These are phyloP conservation scores for Orientallactaga bullata DNA, from an alignment of 2,113 vertebrate species.

Conservation along the genomic window DNA sequence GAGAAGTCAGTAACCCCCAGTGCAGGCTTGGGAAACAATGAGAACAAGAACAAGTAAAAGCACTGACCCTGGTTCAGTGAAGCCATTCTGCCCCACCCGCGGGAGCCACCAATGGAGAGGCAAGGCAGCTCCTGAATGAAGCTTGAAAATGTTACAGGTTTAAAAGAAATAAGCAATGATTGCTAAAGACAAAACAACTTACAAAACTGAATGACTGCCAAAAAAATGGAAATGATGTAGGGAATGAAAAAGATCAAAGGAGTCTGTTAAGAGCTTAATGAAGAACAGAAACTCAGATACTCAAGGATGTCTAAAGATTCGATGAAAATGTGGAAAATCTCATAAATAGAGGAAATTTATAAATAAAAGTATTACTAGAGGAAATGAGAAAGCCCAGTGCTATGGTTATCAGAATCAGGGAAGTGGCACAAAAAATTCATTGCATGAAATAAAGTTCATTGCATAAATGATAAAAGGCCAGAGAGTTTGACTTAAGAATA, in stretches of 20 bases:
- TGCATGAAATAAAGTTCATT: constrained; percentile 27
- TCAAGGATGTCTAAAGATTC: constrained; percentile 21
- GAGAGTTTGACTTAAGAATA: constrained; percentile 6
- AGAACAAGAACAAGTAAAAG: constrained; percentile 15
- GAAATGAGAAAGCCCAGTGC: neutral
- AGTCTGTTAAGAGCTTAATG: constrained; percentile 40
- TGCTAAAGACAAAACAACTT: constrained; percentile 57
- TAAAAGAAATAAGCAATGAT: constrained; percentile 30
- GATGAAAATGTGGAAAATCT: neutral
- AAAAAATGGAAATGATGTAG: neutral
- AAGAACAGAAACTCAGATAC: constrained; percentile 17
- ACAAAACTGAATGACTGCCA: constrained; percentile 23
- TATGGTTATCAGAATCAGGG: neutral
- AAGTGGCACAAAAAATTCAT: neutral
- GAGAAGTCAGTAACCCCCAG: neutral
- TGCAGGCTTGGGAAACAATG: constrained; percentile 44
- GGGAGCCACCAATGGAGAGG: neutral
- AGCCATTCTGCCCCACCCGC: neutral
- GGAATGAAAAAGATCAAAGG: neutral
- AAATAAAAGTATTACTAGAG: neutral
- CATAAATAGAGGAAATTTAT: constrained; percentile 11
- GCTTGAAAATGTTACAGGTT: neutral
- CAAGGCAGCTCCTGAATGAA: neutral
- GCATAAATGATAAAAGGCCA: neutral
- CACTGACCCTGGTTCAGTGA: neutral